Evolutionary conservation across 2,797 vertebrate genomes (phyloP).

Genomic region (Luscinia megarhynchos): DNA sequence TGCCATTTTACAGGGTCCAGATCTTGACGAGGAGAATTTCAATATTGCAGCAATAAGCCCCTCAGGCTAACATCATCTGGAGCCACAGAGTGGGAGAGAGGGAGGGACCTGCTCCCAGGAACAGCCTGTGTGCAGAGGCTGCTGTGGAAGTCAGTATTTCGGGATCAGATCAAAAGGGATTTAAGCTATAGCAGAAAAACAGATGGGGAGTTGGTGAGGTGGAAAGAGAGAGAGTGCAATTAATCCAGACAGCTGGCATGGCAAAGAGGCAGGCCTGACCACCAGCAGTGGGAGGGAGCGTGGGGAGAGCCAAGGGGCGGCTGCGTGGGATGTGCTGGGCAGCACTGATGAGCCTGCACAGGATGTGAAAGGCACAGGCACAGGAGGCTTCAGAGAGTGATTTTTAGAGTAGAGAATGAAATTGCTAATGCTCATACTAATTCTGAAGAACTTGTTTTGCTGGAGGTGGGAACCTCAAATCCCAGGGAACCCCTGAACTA

Average conservation of each 20-base stretch:
- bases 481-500: neutral
- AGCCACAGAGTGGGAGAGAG: neutral
- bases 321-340: fast-evolving
- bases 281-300: neutral
- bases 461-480: neutral
- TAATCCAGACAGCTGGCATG: constrained; percentile 62
- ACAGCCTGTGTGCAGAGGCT: neutral
- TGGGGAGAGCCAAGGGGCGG: neutral
- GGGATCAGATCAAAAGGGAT: constrained; percentile 32
- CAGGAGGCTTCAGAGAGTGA: fast-evolving
- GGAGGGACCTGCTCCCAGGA: neutral
- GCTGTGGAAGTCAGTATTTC: neutral
- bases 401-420: neutral
- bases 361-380: fast-evolving
- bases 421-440: neutral
- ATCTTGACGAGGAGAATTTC: neutral
- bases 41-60: neutral
- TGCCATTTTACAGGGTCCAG: neutral
- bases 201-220: constrained; percentile 60
- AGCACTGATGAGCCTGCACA: neutral
- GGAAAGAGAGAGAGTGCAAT: constrained; percentile 37
- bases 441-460: neutral
- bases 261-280: neutral
- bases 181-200: constrained; percentile 47
- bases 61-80: neutral